A percentile compares a stretch with the other conserved stretches of the same genome.
phyloP scores from a whole-genome alignment of 37 sponge, comb jelly and placozoan species.

The Chondrilla cf. caribensis region DNA sequence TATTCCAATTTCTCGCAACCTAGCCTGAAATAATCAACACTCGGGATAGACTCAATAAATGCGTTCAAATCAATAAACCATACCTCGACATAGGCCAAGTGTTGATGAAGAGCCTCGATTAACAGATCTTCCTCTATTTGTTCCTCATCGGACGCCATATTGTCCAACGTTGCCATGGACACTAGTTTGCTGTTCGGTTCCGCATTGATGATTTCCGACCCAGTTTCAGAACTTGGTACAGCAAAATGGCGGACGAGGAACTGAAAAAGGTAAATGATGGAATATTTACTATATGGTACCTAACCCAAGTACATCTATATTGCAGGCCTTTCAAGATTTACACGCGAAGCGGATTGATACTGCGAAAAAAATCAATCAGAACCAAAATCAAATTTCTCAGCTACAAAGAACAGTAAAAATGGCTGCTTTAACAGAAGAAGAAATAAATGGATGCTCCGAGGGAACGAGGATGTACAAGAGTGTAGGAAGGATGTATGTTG shows the following conservation, averaged over 20 bases:
- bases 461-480: conserved; percentile 12
- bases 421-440: conserved; percentile 8
- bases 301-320: not conserved
- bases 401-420: conserved; percentile 7
- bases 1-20: too few species aligned
- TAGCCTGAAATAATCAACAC: too few species aligned
- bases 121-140: not conserved
- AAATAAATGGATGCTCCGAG: not conserved
- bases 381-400: not conserved
- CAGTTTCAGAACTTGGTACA: not conserved
- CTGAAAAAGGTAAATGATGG: conserved; percentile 13
- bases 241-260: conserved; percentile 14
- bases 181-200: too few species aligned
- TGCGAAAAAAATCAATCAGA: not conserved
- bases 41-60: too few species aligned
- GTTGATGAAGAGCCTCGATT: conserved; percentile 8
- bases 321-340: conserved; percentile 11
- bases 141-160: not conserved
- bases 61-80: too few species aligned
- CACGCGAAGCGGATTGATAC: conserved; percentile 4
- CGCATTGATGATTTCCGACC: not conserved
- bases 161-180: not conserved
- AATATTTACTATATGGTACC: too few species aligned
- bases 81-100: conserved; percentile 20
- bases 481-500: conserved; percentile 13